Evolutionary conservation across 2,888 invertebrate species (phyloP).

Genomic region (Junonia oenone): DNA sequence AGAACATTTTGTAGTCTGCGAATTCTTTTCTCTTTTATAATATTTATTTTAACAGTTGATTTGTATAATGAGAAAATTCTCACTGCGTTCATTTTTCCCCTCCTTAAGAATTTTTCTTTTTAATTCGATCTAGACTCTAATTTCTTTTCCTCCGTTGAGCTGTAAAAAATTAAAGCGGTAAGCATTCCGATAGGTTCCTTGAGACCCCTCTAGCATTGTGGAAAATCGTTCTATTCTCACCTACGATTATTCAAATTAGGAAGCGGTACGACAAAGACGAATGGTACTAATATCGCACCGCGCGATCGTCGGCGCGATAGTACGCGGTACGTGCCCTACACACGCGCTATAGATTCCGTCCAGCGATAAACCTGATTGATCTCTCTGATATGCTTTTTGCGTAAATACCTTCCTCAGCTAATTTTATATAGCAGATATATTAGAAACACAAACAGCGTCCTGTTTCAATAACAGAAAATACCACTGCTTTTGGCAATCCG

Average conservation of each 20-base stretch:
- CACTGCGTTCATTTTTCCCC: constrained; percentile 57
- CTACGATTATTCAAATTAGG: constrained; percentile 79
- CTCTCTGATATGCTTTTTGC: constrained; percentile 72
- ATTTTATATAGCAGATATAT: constrained; percentile 41
- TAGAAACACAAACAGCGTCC: not conserved
- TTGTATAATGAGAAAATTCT: constrained; percentile 75
- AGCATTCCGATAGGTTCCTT: not conserved
- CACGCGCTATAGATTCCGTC: constrained; percentile 71
- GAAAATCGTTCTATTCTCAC: constrained; percentile 53
- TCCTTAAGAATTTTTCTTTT: constrained; percentile 35
- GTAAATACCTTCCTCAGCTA: constrained; percentile 64
- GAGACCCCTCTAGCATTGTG: not conserved
- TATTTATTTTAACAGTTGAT: constrained; percentile 78
- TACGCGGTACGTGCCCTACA: constrained; percentile 63
- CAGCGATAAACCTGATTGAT: constrained; percentile 73
- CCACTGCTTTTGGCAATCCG: not conserved
- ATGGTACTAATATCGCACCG: constrained; percentile 74
- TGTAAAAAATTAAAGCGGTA: not conserved
- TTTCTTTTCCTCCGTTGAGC: not conserved
- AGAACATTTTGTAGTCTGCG: constrained; percentile 69
- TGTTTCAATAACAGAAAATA: not conserved
- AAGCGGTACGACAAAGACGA: constrained; percentile 77
- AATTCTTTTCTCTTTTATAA: constrained; percentile 74
- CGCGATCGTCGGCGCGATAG: constrained; percentile 66
- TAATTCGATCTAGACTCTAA: constrained; percentile 7